A percentile compares a stretch with the other conserved stretches of the same genome.
These are phyloP conservation scores for Cheiracanthium punctorium DNA, from an alignment of 2,888 invertebrate genomes.

Conservation along the genomic window DNA sequence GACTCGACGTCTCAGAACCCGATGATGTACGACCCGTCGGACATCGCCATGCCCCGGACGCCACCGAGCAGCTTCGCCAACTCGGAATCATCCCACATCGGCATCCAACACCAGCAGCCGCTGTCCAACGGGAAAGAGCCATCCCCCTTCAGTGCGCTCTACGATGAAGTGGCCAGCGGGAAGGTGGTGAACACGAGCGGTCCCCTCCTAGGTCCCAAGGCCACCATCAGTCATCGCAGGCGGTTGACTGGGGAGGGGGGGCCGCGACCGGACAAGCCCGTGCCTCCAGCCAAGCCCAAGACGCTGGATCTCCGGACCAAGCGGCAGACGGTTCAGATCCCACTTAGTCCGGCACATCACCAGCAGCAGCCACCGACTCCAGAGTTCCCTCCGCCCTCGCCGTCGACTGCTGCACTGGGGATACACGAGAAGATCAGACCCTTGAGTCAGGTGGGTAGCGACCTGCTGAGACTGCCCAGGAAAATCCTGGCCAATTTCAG, in stretches of 20 bases:
- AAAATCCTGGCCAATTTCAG: constrained; percentile 55
- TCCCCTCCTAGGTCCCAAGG: constrained; percentile 39
- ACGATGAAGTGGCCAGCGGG: constrained; percentile 69
- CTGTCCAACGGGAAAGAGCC: constrained; percentile 48
- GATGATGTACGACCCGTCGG: constrained; percentile 62
- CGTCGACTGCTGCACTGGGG: constrained; percentile 89
- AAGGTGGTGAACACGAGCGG: constrained; percentile 35
- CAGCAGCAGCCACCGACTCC: constrained; percentile 95
- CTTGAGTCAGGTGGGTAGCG: constrained; percentile 84
- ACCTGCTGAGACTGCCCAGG: constrained; percentile 43
- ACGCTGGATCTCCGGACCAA: constrained; percentile 68
- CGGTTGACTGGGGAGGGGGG: constrained; percentile 62
- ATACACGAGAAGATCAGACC: constrained; percentile 93
- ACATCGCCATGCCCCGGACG: constrained; percentile 56
- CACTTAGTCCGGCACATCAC: constrained; percentile 91
- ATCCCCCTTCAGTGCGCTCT: constrained; percentile 70
- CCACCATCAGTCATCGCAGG: constrained; percentile 56
- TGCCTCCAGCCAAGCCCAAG: constrained; percentile 70
- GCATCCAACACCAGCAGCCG: constrained; percentile 12
- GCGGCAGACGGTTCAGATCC: constrained; percentile 76
- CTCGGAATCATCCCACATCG: background rate
- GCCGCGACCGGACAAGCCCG: constrained; percentile 55
- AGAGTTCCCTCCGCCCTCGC: constrained; percentile 94
- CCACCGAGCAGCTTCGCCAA: constrained; percentile 62
- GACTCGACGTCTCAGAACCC: constrained; percentile 53